Evolutionary conservation across 2,113 vertebrate genomes (phyloP).

Genomic region (Tragelaphus scriptus): DNA sequence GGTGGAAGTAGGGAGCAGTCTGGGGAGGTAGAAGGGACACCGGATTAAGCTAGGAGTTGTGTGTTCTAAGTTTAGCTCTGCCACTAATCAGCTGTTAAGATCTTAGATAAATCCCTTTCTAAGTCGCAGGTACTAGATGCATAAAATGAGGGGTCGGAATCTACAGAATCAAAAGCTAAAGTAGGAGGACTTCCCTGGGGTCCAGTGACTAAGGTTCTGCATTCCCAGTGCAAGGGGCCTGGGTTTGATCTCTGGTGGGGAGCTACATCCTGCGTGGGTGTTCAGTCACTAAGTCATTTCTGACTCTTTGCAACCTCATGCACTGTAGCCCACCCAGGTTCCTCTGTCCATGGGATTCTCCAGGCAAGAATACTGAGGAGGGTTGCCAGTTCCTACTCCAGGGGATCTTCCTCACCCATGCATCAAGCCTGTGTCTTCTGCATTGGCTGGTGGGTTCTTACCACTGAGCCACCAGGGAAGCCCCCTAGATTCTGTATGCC

Average conservation of each 20-base stretch:
- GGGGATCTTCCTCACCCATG: neutral
- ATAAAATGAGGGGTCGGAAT: neutral
- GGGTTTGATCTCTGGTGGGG: neutral
- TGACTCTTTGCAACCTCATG: accelerated
- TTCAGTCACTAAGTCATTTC: neutral
- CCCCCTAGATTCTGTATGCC: neutral
- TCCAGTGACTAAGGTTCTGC: neutral
- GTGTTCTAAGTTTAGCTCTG: neutral
- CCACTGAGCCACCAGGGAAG: neutral
- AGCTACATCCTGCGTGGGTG: neutral
- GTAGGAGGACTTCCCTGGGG: neutral
- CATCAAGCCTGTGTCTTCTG: neutral
- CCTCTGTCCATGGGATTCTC: neutral
- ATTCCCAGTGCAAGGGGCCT: neutral
- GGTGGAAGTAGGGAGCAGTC: neutral
- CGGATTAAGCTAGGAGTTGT: neutral
- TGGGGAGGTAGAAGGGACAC: neutral
- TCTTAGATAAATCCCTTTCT: neutral
- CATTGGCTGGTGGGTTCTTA: neutral
- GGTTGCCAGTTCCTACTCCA: neutral
- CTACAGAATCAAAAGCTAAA: neutral
- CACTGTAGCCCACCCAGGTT: neutral
- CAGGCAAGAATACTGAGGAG: neutral
- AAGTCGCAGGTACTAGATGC: neutral
- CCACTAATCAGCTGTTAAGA: neutral